Evolutionary conservation across 2,797 vertebrate species (phyloP).

Genomic region (Acanthurus leucopareius): DNA sequence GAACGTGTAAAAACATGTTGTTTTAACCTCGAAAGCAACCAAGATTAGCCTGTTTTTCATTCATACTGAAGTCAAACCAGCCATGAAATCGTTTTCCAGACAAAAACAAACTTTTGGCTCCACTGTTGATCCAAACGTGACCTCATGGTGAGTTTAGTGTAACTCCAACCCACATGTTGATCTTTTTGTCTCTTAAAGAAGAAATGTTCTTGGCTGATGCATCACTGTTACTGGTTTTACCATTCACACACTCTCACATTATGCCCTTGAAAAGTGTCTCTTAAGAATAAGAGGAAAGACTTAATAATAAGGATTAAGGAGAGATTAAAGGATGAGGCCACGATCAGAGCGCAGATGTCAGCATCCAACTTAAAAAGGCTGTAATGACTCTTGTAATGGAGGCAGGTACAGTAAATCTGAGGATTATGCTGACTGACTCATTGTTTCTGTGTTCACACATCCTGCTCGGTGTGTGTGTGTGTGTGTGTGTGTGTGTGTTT

Average conservation of each 20-base stretch:
- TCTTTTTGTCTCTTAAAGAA: constrained; percentile 6
- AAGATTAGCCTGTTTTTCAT: neutral
- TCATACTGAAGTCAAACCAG: neutral
- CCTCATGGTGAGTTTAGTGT: constrained; percentile 8
- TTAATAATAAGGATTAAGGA: constrained; percentile 36
- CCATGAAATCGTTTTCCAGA: neutral
- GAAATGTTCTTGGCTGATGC: constrained; percentile 15
- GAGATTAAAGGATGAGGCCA: constrained; percentile 56
- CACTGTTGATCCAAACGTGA: neutral
- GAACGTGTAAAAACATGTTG: too few species aligned
- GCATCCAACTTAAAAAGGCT: constrained; percentile 46
- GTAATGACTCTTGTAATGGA: constrained; percentile 50
- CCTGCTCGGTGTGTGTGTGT: constrained; percentile 18
- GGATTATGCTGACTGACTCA: constrained; percentile 56
- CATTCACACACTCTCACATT: constrained; percentile 23
- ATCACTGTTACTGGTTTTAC: constrained; percentile 22
- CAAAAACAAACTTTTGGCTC: constrained; percentile 6
- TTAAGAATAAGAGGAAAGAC: constrained; percentile 24
- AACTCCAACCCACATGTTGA: constrained; percentile 7
- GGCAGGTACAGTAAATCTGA: constrained; percentile 49
- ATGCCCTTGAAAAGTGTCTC: constrained; percentile 20
- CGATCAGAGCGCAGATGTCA: constrained; percentile 28
- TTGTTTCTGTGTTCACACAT: constrained; percentile 40
- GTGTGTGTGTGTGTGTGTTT: constrained; percentile 30
- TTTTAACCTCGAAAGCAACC: too few species aligned